Conservation (phyloP, 2,797 vertebrate genomes). For the Eulemur albifrons region DNA sequence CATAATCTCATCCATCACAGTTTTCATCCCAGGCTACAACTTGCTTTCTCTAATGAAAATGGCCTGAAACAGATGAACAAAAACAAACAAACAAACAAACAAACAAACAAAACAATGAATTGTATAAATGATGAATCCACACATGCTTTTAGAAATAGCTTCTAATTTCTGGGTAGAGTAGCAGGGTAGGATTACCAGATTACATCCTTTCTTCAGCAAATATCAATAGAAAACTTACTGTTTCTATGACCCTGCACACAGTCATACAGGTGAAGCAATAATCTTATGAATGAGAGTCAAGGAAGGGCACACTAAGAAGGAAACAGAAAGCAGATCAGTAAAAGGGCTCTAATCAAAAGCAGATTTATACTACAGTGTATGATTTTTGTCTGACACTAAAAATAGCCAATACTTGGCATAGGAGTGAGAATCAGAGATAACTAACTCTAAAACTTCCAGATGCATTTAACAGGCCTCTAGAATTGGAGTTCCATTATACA, state of each 20-base stretch:
- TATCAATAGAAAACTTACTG: conserved; percentile 18
- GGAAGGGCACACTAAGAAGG: conserved; percentile 24
- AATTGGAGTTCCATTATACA: background rate
- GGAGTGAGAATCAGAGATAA: background rate
- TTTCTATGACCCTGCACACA: background rate
- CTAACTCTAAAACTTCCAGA: background rate
- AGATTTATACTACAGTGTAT: background rate
- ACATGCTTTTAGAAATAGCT: conserved; percentile 6
- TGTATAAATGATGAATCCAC: background rate
- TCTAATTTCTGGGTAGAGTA: conserved; percentile 43
- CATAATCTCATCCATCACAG: background rate
- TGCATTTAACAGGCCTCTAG: conserved; percentile 19
- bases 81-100: no score
- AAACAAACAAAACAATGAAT: background rate
- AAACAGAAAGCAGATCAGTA: conserved; percentile 34
- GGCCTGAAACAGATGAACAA: conserved; percentile 2
- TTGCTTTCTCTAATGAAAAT: conserved; percentile 37
- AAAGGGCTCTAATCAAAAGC: conserved; percentile 31
- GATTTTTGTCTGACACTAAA: conserved; percentile 27
- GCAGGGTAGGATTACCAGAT: background rate
- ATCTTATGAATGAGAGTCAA: background rate
- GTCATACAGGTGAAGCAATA: background rate
- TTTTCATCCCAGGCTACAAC: conserved; percentile 8
- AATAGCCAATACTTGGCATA: background rate
- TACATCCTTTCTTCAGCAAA: background rate